Evolutionary conservation across 2,797 vertebrate genomes (phyloP), one percentile per base, ranked within the genome.

Genomic region (Novumbra hubbsi): DNA sequence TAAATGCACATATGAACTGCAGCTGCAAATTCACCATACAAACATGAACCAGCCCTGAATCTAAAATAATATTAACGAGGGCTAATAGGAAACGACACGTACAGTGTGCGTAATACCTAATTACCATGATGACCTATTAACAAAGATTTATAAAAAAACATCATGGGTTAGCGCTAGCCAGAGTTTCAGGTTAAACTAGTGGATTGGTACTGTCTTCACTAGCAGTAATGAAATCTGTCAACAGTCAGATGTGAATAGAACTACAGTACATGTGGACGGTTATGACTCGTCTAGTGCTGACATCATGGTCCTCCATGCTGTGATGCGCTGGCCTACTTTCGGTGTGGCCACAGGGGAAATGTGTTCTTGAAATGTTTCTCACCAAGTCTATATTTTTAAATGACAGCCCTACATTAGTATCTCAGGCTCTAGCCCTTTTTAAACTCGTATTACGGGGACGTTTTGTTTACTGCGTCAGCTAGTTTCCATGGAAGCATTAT

Each of bases 201-300:
- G 34, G 34, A 38, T 38, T 38, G 34, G 34, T 7, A 38, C 34
- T 38, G 34, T 19, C 9, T 7, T 28, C 11, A 63, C 24, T 7
- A 24, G 12, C 24, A 24, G 4, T 63, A 12, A 73, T 32, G 72
- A 73, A 34, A 71, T 74, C 66, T 64, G 69, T 74, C 70, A 64
- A 73, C 68, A 74, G 48, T 8, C 71, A 68, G 66, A 57, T 57
- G 81, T 28, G 62, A 76, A 76, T 38, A 83, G 85, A 86, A 74
- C 80, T 77, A 79, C 41, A 14, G 41, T 45, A 3, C 74, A 84
- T 85, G 16, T 84, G 80, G 81, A 77, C 73, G 2, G 2, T 28
- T 67, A 57, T 16, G 78, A 76, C 72, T 50, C 80, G 73, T 67
- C 19, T 62, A 78, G 71, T 34, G 66, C 72, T 67, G 71, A 45